Evolutionary conservation across 1,140 invertebrate species (phyloP).

Genomic region (Meloidogyne hapla): DNA sequence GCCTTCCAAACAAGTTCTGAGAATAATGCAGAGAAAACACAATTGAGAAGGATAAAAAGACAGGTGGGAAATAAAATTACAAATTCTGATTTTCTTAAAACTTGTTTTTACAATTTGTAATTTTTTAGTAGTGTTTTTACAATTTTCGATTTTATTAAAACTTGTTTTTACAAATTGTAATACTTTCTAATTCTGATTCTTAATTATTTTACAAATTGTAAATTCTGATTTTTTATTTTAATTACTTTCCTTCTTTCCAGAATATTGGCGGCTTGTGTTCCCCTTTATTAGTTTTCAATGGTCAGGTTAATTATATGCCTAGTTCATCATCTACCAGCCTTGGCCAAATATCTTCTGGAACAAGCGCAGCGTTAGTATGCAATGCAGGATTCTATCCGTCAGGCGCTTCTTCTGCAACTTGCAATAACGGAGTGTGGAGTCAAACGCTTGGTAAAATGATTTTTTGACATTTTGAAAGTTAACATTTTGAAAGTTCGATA

Average conservation of each 20-base stretch:
- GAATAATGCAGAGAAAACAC: not conserved
- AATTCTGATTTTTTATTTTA: not conserved
- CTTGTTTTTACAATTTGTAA: no score
- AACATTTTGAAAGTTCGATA: not conserved
- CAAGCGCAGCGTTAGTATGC: not conserved
- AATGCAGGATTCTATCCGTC: constrained; percentile 2
- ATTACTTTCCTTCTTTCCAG: no score
- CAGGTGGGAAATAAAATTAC: not conserved
- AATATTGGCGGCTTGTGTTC: not conserved
- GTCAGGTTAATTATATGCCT: constrained; percentile 24
- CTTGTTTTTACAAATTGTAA: no score
- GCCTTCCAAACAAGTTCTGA: not conserved
- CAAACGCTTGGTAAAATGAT: constrained; percentile 2
- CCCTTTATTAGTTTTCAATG: constrained; percentile 10
- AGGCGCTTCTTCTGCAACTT: constrained; percentile 14
- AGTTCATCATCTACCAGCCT: not conserved
- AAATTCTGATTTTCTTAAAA: no score
- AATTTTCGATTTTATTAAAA: no score
- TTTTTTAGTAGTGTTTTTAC: no score
- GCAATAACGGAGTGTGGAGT: constrained; percentile 18
- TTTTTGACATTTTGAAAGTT: constrained; percentile 2
- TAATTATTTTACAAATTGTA: no score
- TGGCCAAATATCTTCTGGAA: not conserved
- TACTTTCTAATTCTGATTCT: no score
- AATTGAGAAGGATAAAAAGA: constrained; percentile 1